These are phyloP conservation scores for Heliconius himera DNA, from an alignment of 1,140 invertebrate genomes.

Conservation along the genomic window DNA sequence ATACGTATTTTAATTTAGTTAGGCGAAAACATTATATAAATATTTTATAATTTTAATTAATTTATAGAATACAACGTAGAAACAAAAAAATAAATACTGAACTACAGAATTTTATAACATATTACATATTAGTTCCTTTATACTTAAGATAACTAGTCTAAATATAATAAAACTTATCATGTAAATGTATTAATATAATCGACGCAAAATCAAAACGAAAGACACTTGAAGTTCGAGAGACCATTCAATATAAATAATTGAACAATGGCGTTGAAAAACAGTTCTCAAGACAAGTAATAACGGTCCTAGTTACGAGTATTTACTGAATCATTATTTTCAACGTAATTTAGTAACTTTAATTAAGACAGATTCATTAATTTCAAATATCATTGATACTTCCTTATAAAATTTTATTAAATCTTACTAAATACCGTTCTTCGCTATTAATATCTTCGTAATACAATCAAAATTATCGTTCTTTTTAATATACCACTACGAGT, in stretches of 20 bases:
- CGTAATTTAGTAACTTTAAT: conserved; percentile 5
- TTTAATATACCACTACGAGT: background rate
- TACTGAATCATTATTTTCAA: background rate
- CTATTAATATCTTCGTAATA: background rate
- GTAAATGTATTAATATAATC: background rate
- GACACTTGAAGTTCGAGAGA: background rate
- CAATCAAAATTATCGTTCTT: background rate
- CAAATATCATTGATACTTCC: background rate
- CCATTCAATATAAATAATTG: conserved; percentile 2
- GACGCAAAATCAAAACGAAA: background rate
- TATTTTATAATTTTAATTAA: no score
- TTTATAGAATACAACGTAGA: no score
- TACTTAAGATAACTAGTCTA: no score
- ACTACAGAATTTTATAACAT: no score
- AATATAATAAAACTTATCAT: background rate
- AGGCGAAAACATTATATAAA: no score
- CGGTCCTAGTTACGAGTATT: background rate
- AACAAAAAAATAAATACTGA: no score
- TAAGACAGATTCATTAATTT: background rate
- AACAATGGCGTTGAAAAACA: conserved; percentile 3
- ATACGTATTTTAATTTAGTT: no score
- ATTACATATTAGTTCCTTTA: no score
- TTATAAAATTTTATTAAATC: background rate
- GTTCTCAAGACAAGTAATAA: conserved; percentile 9
- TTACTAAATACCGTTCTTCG: background rate